phyloP scores from a whole-genome alignment of 2,797 vertebrate species.

The Pogonophryne albipinna region DNA sequence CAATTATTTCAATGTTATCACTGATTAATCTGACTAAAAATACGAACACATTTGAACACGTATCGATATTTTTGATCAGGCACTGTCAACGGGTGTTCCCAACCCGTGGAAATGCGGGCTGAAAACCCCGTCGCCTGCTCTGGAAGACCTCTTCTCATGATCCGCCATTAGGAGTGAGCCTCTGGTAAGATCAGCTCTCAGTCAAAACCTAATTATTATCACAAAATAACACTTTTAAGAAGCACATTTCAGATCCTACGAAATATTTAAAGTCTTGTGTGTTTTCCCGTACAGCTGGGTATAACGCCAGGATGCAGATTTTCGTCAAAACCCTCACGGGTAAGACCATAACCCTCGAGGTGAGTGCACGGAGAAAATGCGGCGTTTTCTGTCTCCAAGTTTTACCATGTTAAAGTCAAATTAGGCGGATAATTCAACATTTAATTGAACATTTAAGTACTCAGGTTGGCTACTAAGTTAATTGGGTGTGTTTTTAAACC shows the following conservation, averaged over 20 bases:
- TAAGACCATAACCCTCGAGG: slow-evolving; percentile 98
- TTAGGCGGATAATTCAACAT: rapidly evolving
- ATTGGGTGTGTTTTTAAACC: rapidly evolving
- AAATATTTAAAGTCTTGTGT: rapidly evolving
- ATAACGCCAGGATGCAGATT: slow-evolving; percentile 91
- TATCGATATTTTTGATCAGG: slow-evolving; percentile 63
- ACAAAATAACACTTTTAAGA: neutral
- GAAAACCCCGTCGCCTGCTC: slow-evolving; percentile 86
- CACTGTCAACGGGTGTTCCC: slow-evolving; percentile 26
- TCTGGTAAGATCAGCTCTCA: slow-evolving; percentile 77
- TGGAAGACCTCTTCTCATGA: slow-evolving; percentile 81
- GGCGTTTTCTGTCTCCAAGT: neutral
- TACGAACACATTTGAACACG: rapidly evolving
- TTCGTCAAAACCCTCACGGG: slow-evolving; percentile 98
- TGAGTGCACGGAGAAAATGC: slow-evolving; percentile 64
- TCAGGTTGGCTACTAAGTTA: rapidly evolving
- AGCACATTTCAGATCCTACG: rapidly evolving
- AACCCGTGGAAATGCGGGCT: slow-evolving; percentile 60
- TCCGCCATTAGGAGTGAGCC: slow-evolving; percentile 88
- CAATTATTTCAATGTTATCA: rapidly evolving
- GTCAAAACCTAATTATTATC: neutral
- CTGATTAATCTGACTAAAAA: rapidly evolving
- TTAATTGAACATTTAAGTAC: rapidly evolving
- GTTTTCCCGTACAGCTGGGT: slow-evolving; percentile 74
- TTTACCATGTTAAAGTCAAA: rapidly evolving